phyloP scores from a whole-genome alignment of 2,113 vertebrate genomes.

The Fregata magnificens region DNA sequence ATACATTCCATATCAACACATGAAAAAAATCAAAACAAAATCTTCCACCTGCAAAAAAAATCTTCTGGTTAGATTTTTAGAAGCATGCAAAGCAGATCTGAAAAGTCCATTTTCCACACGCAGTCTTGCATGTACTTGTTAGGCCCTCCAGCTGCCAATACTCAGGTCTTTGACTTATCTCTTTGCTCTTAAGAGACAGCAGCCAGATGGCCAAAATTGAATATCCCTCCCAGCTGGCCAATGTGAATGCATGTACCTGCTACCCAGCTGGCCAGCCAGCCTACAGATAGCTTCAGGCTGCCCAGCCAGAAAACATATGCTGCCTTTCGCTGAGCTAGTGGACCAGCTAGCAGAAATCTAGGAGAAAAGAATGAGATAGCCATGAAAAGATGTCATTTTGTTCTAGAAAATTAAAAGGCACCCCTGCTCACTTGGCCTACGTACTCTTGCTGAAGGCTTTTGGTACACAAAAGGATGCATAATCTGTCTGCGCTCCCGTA shows the following conservation, averaged over 20 bases:
- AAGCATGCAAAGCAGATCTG: neutral
- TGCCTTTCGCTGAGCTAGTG: neutral
- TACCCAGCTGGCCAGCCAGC: neutral
- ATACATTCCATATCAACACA: neutral
- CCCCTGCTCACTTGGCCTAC: neutral
- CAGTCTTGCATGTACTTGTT: neutral
- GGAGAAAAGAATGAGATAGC: neutral
- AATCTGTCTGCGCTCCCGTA: neutral
- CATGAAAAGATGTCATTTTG: neutral
- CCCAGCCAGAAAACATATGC: neutral
- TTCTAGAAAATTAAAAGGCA: neutral
- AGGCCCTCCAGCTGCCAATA: neutral
- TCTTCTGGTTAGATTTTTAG: neutral
- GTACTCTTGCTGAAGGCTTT: neutral
- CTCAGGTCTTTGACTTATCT: neutral
- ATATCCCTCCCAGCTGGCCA: neutral
- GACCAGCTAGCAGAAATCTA: neutral
- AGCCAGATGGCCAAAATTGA: neutral
- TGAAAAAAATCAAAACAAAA: neutral
- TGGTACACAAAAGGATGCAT: neutral
- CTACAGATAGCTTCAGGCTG: neutral
- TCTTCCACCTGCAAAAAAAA: neutral
- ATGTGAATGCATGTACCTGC: neutral
- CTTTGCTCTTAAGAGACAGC: neutral
- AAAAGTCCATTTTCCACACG: neutral